Base-by-base conservation (phyloP, 2,888 invertebrate species). In the Torymus tubicola region DNA sequence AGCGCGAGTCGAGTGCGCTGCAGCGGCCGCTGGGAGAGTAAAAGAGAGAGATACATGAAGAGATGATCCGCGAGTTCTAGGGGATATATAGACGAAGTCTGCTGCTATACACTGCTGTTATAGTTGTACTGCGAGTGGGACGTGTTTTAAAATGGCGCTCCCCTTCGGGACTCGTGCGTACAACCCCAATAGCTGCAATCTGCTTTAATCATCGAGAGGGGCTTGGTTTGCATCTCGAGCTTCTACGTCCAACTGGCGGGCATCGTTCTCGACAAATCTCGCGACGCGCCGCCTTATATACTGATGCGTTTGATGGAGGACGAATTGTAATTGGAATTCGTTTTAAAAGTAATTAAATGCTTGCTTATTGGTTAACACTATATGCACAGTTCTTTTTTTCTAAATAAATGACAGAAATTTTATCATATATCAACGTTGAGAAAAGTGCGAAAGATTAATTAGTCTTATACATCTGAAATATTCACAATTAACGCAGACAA, bases 71-170 rank as follows among this genome's bases (percentile, higher is more conserved):
- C 83, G 82, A 63, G 81, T 52, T 21, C 21, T 60, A 13, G 16
- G 60, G 61, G 64, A 53, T 21, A 53, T 21, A 21, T 58, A n/a
- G 71, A 61, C 52, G 11, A n/a, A 31, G 13, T 8, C 24, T 18
- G n/a, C 24, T 63, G n/a, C 50, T 14, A 21, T 31, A 2, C 3
- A 3, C 31, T 31, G 31, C 31, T 31, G 31, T 31, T 31, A 31
- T 31, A 31, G 31, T 31, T 70, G 57, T 24, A 12, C 24, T 1
- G 78, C 80, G 82, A 71, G 71, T 82, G 84, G 84, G 84, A 83
- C 81, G 83, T 78, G 78, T 84, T 87, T 88, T 88, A 87, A 89
- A 89, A 88, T 87, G 87, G 88, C 87, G 87, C 12, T 80, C 82
- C 83, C 83, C 82, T 78, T 81, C 84, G 64, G 12, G 82, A 8